Base-by-base conservation (phyloP, 2,113 vertebrate genomes). In the Theristicus caerulescens region DNA sequence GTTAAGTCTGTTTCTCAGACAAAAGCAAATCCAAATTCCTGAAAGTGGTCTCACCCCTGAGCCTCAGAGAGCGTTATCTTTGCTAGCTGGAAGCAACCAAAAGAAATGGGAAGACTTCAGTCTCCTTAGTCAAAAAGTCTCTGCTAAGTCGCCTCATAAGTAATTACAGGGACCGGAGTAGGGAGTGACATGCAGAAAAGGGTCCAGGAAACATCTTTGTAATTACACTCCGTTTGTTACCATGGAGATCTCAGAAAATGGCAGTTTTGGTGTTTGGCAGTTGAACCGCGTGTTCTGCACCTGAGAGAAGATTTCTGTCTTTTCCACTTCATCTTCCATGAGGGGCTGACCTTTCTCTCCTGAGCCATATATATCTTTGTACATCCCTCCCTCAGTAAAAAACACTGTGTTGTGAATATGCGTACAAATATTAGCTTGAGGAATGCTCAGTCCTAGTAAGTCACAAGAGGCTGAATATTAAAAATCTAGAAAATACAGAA, bases 51-150 rank as follows among this genome's bases (percentile, higher is more conserved):
- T 79, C 16, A 87, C 42, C 19, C 52, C 66, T 27, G 19, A 81
- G 44, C 31, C 82, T 66, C 61, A 25, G 36, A 9, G 32, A 76
- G 51, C 55, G 94, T 62, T 86, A 65, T 93, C 86, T 94, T 88
- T 93, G 61, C 22, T 66, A 94, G 93, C 86, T 96, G 61, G 12
- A 86, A 84, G 82, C 17, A 91, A 89, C 61, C 70, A 54, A 62
- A 82, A 87, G 61, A 90, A 96, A 47, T 6, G 44, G 44, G 58
- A 72, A 91, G 34, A 25, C 21, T 46, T 42, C 58, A 79, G 51
- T 47, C 22, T 4, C 31, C 32, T 89, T 54, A 20, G 57, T 73
- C 22, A 32, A 57, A 64, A 81, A 64, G 38, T 44, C 21, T 81
- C 58, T 31, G 57, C 44, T n/a, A 18, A 81, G 16, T 47, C 77